Evolutionary conservation across 2,888 invertebrate genomes (phyloP).

Genomic region (Apodemia hepburni): DNA sequence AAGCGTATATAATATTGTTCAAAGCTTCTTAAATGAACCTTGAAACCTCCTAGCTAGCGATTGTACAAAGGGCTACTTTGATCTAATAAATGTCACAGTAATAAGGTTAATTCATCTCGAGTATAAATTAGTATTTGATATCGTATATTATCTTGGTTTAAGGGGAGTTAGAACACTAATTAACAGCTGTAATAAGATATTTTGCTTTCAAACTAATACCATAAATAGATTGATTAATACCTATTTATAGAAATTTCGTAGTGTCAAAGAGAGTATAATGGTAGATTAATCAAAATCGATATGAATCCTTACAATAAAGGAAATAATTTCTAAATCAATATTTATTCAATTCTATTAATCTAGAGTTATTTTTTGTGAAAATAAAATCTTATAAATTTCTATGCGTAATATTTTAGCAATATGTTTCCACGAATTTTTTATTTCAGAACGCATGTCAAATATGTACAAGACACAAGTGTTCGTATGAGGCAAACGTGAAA

Average conservation of each 20-base stretch:
- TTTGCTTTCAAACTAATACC: not conserved
- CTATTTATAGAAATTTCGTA: not conserved
- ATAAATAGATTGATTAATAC: not conserved
- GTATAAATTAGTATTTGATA: not conserved
- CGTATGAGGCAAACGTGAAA: not conserved
- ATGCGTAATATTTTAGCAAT: too few relatives aligned
- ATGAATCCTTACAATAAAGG: too few relatives aligned
- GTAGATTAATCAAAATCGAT: too few relatives aligned
- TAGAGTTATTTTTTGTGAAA: too few relatives aligned
- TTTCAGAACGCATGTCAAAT: not conserved
- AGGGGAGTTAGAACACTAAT: not conserved
- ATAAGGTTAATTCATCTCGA: not conserved
- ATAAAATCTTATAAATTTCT: too few relatives aligned
- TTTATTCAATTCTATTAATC: too few relatives aligned
- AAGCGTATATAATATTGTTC: constrained; percentile 11
- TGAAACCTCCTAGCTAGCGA: constrained; percentile 1
- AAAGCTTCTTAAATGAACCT: constrained; percentile 8
- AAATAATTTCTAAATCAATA: too few relatives aligned
- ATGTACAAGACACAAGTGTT: not conserved
- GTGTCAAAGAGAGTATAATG: too few relatives aligned
- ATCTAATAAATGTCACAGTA: constrained; percentile 5
- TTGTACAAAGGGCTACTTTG: constrained; percentile 12
- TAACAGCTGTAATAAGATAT: not conserved
- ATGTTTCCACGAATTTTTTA: not conserved
- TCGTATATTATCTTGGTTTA: not conserved